These are phyloP conservation scores for Anthopleura xanthogrammica DNA, from an alignment of 92 coral and sea anemone genomes.

Conservation along the genomic window DNA sequence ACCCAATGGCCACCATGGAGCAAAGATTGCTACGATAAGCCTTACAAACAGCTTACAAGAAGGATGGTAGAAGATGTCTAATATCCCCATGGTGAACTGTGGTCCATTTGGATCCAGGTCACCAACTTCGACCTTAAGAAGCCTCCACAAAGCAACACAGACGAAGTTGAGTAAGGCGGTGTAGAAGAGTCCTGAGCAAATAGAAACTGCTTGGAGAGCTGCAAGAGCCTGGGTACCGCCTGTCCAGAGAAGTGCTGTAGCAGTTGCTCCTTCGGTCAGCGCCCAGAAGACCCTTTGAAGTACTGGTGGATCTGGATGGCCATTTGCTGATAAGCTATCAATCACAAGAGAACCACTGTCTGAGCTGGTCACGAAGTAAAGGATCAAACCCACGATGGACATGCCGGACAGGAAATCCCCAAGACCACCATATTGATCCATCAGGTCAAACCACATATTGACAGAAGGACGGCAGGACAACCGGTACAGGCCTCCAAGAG, in stretches of 20 bases:
- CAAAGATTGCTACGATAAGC: conserved; percentile 59
- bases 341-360: conserved; percentile 91
- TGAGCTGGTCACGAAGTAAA: conserved; percentile 88
- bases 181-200: conserved; percentile 73
- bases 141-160: conserved; percentile 80
- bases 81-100: conserved; percentile 50
- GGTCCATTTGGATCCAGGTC: conserved; percentile 64
- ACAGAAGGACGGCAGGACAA: conserved; percentile 69
- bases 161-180: conserved; percentile 68
- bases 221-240: conserved; percentile 73
- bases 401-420: conserved; percentile 63
- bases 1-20: conserved; percentile 89
- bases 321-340: conserved; percentile 89
- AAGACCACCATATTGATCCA: conserved; percentile 74
- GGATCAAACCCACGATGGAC: conserved; percentile 69
- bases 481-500: conserved; percentile 51
- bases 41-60: conserved; percentile 27
- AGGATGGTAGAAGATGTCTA: conserved; percentile 66
- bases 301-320: conserved; percentile 84
- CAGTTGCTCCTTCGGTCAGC: conserved; percentile 85
- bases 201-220: conserved; percentile 78
- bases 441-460: conserved; percentile 77
- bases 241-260: conserved; percentile 74
- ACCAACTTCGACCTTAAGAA: conserved; percentile 66
- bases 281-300: conserved; percentile 92